phyloP scores from a whole-genome alignment of 2,797 vertebrate genomes.

The Darevskia mixta region DNA sequence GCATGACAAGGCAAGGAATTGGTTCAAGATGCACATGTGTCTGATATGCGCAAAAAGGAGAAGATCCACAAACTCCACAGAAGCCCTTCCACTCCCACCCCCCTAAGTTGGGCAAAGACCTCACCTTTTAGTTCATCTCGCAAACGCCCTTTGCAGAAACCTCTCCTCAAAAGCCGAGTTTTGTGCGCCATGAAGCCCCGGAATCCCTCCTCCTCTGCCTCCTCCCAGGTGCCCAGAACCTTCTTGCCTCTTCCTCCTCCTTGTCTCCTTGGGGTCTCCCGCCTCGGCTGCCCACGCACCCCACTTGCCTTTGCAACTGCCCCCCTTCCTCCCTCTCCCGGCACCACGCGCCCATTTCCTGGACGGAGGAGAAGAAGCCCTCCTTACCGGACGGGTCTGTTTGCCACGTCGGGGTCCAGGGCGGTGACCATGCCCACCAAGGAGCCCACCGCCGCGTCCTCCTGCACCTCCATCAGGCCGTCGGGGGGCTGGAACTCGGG shows the following conservation, averaged over 20 bases:
- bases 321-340: neutral
- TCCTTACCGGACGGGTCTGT: conserved; percentile 90
- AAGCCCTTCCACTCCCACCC: rapidly evolving
- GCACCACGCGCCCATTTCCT: too few relatives aligned
- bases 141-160: neutral
- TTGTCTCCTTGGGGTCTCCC: neutral
- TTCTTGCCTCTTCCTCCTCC: neutral
- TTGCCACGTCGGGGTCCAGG: conserved; percentile 91
- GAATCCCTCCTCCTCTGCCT: too few relatives aligned
- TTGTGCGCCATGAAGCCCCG: neutral
- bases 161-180: neutral
- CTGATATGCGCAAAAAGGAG: neutral
- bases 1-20: neutral
- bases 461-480: conserved; percentile 91
- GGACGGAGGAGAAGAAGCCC: rapidly evolving
- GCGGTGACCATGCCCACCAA: conserved; percentile 91
- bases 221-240: neutral
- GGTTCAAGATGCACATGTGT: neutral
- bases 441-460: conserved; percentile 90
- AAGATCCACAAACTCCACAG: too few relatives aligned
- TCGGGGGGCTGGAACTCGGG: conserved; percentile 89
- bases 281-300: neutral
- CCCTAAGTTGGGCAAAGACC: too few relatives aligned
- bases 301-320: neutral
- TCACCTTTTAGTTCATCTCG: neutral